These are phyloP conservation scores for Agrochola litura DNA, from an alignment of 2,888 invertebrate species.

Conservation along the genomic window DNA sequence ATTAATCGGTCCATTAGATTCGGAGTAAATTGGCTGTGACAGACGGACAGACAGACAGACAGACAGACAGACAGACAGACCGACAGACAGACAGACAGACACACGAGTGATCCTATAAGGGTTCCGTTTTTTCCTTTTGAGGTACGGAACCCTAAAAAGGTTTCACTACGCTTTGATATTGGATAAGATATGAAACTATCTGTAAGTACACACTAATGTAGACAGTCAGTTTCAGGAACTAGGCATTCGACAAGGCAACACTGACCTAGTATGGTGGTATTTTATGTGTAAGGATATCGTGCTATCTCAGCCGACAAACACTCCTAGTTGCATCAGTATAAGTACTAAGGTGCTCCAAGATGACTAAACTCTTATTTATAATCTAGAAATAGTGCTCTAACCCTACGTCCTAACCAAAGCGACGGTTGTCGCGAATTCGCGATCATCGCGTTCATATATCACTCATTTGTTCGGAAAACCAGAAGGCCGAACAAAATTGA, in stretches of 20 bases:
- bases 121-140: no score
- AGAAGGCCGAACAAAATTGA: background rate
- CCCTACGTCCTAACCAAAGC: background rate
- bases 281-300: conserved; percentile 23
- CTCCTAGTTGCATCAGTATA: background rate
- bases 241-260: background rate
- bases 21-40: no score
- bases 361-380: background rate
- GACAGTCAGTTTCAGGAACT: background rate
- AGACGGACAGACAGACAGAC: no score
- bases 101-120: no score
- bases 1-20: no score
- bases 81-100: no score
- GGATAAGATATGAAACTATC: background rate
- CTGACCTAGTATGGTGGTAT: conserved; percentile 15
- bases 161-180: background rate
- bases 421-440: no score
- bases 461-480: background rate
- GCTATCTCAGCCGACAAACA: background rate
- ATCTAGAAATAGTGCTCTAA: background rate
- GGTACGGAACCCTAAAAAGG: no score
- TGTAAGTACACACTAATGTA: background rate
- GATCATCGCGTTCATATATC: background rate
- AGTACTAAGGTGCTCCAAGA: background rate
- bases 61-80: no score